Evolutionary conservation across 1,140 invertebrate genomes (phyloP).

Genomic region (Macrotrachela quadricornifera): DNA sequence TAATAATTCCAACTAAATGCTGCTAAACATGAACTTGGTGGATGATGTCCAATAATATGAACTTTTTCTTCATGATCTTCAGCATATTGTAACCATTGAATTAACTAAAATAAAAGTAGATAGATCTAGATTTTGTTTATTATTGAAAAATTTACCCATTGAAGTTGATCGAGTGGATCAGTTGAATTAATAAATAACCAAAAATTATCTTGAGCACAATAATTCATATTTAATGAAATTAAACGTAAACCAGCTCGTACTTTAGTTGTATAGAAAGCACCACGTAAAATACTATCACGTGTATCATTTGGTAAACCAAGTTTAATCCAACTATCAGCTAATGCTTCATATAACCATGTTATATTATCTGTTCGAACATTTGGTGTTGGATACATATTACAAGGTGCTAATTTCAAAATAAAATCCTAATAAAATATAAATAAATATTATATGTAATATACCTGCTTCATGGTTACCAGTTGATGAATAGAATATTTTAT

Average conservation of each 20-base stretch:
- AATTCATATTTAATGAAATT: conserved; percentile 35
- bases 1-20: conserved; percentile 38
- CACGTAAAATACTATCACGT: conserved; percentile 16
- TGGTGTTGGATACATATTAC: conserved; percentile 1
- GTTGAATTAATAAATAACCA: conserved; percentile 86
- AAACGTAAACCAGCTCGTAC: conserved; percentile 33
- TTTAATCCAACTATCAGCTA: conserved; percentile 56
- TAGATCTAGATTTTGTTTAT: too few relatives aligned
- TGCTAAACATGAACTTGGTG: conserved; percentile 47
- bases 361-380: conserved; percentile 43
- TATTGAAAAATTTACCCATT: conserved; percentile 44
- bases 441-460: not conserved
- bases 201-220: conserved; percentile 34
- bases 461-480: conserved; percentile 73
- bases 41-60: conserved; percentile 90
- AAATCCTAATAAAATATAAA: too few relatives aligned
- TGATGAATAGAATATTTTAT: conserved; percentile 52
- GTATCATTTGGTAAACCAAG: conserved; percentile 38
- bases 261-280: conserved; percentile 35
- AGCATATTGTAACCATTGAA: conserved; percentile 49
- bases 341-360: conserved; percentile 71
- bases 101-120: not conserved
- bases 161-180: conserved; percentile 74
- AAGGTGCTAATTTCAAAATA: not conserved
- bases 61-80: conserved; percentile 74